Conservation (phyloP, 2,113 vertebrate species). For the Chloropsis cyanopogon region DNA sequence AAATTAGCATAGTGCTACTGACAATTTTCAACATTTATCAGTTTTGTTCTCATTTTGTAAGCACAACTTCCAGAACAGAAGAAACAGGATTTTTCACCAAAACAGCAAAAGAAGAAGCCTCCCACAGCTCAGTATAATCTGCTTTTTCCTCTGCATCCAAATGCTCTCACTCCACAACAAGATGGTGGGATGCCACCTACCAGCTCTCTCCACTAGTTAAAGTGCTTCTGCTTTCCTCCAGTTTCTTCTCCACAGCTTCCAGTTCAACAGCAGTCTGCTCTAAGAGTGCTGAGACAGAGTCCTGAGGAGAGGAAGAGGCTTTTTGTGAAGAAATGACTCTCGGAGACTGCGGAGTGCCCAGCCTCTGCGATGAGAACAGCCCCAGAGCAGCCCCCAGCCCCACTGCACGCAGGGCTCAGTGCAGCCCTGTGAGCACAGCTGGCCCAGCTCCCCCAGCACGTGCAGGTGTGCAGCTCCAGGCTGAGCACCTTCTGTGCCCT, state of each 20-base stretch:
- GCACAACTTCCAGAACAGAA: neutral
- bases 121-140: neutral
- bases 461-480: neutral
- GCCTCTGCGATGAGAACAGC: neutral
- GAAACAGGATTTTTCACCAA: neutral
- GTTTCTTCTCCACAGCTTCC: slow-evolving; percentile 71
- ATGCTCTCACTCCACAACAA: neutral
- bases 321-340: neutral
- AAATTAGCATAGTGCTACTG: neutral
- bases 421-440: neutral
- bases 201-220: slow-evolving; percentile 74
- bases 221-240: slow-evolving; percentile 66
- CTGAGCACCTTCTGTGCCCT: neutral
- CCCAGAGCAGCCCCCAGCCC: neutral
- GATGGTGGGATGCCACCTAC: slow-evolving; percentile 62
- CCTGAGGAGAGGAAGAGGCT: slow-evolving; percentile 68
- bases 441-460: neutral
- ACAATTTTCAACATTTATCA: neutral
- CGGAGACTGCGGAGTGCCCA: neutral
- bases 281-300: slow-evolving; percentile 73
- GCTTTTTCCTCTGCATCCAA: neutral
- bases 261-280: slow-evolving; percentile 80
- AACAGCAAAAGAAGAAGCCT: neutral
- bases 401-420: neutral
- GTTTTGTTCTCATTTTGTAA: neutral